These are phyloP conservation scores for Gryllus bimaculatus DNA, from an alignment of 1,140 invertebrate genomes.

Conservation along the genomic window DNA sequence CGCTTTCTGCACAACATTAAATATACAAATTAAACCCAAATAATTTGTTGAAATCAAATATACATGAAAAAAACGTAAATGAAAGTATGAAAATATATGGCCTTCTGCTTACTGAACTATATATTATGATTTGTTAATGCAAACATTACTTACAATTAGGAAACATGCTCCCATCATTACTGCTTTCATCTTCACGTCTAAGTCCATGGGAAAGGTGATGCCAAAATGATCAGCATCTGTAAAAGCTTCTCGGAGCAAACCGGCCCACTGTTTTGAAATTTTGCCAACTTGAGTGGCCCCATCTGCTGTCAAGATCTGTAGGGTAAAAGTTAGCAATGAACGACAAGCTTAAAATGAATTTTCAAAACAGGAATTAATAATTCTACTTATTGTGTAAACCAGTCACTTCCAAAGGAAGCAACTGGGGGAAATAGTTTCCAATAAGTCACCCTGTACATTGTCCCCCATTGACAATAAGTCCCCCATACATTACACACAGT, in stretches of 20 bases:
- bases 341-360: no score
- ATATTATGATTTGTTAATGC: not conserved
- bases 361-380: no score
- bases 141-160: conserved; percentile 51
- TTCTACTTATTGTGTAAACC: no score
- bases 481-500: no score
- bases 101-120: not conserved
- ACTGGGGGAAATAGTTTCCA: no score
- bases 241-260: conserved; percentile 56
- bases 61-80: conserved; percentile 1
- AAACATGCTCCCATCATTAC: conserved; percentile 63
- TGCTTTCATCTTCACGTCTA: conserved; percentile 74
- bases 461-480: no score
- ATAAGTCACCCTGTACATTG: no score
- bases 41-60: not conserved
- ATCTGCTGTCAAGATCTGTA: conserved; percentile 54
- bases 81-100: not conserved
- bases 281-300: conserved; percentile 54
- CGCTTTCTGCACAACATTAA: no score
- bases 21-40: no score
- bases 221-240: conserved; percentile 71
- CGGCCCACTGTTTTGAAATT: conserved; percentile 70
- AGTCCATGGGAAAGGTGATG: conserved; percentile 66
- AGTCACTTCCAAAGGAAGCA: no score
- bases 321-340: conserved; percentile 7